phyloP scores from a whole-genome alignment of 2,888 invertebrate genomes.

The Clitarchus hookeri region DNA sequence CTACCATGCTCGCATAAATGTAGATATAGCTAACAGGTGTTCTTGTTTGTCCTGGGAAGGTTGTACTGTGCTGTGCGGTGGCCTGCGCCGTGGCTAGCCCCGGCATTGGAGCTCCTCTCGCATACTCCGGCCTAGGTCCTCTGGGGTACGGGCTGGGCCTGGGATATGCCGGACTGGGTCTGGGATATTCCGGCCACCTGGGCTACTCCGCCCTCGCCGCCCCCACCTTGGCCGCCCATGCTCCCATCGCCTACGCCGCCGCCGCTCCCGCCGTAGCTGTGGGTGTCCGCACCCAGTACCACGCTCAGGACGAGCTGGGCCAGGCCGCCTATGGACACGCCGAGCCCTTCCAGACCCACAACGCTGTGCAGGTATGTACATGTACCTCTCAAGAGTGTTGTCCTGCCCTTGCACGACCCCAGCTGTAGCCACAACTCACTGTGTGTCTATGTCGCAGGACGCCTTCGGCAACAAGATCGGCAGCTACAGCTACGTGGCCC shows the following conservation, averaged over 20 bases:
- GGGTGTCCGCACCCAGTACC: slow-evolving; percentile 42
- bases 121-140: slow-evolving; percentile 27
- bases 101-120: slow-evolving; percentile 43
- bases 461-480: slow-evolving; percentile 47
- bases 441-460: slow-evolving; percentile 36
- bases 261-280: slow-evolving; percentile 36
- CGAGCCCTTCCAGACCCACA: slow-evolving; percentile 46
- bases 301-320: slow-evolving; percentile 48
- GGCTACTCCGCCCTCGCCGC: slow-evolving; percentile 29
- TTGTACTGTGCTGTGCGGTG: slow-evolving; percentile 61
- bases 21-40: too few relatives aligned
- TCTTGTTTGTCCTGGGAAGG: slow-evolving; percentile 51
- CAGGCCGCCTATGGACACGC: slow-evolving; percentile 47
- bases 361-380: slow-evolving; percentile 40
- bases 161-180: slow-evolving; percentile 19
- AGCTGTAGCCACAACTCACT: too few relatives aligned
- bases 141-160: slow-evolving; percentile 28
- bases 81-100: slow-evolving; percentile 50
- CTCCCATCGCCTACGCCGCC: slow-evolving; percentile 41
- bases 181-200: neutral
- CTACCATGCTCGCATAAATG: too few relatives aligned
- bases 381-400: too few relatives aligned
- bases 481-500: slow-evolving; percentile 50
- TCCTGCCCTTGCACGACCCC: too few relatives aligned
- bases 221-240: slow-evolving; percentile 28